Base-by-base conservation (phyloP, 2,888 invertebrate genomes). In the Drosophila longiperda region DNA sequence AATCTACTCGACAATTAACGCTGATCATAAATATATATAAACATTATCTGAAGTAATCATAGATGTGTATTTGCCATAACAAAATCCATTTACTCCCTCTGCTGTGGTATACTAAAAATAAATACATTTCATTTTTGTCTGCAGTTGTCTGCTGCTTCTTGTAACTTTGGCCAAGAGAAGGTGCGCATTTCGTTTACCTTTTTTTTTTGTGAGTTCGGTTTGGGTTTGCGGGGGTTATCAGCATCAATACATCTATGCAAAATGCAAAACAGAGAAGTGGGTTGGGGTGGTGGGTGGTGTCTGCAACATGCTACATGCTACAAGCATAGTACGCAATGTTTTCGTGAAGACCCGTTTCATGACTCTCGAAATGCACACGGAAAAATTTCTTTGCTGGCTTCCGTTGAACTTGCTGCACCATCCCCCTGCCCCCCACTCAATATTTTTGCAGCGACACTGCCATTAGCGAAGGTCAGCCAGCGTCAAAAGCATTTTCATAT, bases 401-500 rank as follows among this genome's bases (percentile, higher is more conserved):
- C 90, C 76, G 87, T 90, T 89, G 88, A 80, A 80, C 82, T 75
- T 78, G 78, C 49, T 48, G 38, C 38, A 38, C 1, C n/a, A n/a
- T n/a, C n/a, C 9, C n/a, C 20, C 0, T 1, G 6, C 3, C 11
- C 6, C 20, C 1, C 0, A 29, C 20, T 2, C 17, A 49, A 40
- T 29, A 15, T 20, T 32, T 15, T 5, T 40, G 15, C 26, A 33
- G 60, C 80, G 36, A 48, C 38, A 26, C 68, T 42, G 45, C 57
- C 54, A 61, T 40, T 52, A 48, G 55, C 63, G 87, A 84, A 84
- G 89, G 83, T 84, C 83, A 87, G 54, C 65, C 2, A 54, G 71
- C 84, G 81, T 68, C 78, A 89, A 89, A 64, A 76, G 84, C 61
- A 73, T 83, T 69, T 81, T 78, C 74, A 81, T 83, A 67, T 66